Evolutionary conservation across 1,140 invertebrate genomes (phyloP).

Genomic region (Odontomachus brunneus): DNA sequence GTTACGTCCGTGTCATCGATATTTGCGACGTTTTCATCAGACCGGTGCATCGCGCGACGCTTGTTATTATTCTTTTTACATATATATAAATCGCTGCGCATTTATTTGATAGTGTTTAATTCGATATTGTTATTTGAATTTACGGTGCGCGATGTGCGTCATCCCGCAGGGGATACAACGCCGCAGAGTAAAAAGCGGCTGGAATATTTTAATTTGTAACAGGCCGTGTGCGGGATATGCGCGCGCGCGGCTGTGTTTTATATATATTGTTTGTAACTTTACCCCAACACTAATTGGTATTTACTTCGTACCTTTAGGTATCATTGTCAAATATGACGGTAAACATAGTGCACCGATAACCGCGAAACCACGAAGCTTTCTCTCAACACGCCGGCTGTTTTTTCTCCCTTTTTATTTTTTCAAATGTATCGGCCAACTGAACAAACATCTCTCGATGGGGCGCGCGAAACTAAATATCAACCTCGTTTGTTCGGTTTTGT

Average conservation of each 20-base stretch:
- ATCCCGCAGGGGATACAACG: background rate
- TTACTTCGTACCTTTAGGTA: conserved; percentile 43
- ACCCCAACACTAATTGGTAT: conserved; percentile 32
- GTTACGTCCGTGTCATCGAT: background rate
- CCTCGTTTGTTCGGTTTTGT: background rate
- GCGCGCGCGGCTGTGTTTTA: background rate
- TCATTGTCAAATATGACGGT: conserved; percentile 31
- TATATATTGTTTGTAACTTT: conserved; percentile 19
- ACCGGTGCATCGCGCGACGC: background rate
- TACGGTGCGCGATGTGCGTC: background rate
- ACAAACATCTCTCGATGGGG: conserved; percentile 5
- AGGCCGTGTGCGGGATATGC: no score
- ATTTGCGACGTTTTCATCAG: background rate
- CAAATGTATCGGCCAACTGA: background rate
- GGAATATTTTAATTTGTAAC: conserved; percentile 21
- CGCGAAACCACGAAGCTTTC: conserved; percentile 11
- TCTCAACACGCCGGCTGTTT: background rate
- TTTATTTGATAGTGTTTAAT: conserved; percentile 34
- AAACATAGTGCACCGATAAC: conserved; percentile 22
- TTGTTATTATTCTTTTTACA: background rate
- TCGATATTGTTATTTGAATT: conserved; percentile 33
- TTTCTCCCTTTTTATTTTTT: background rate
- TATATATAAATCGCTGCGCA: background rate
- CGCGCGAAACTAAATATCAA: conserved; percentile 11
- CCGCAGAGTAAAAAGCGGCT: background rate